Conservation (phyloP, 2,797 vertebrate genomes). For the Gambelia wislizenii region DNA sequence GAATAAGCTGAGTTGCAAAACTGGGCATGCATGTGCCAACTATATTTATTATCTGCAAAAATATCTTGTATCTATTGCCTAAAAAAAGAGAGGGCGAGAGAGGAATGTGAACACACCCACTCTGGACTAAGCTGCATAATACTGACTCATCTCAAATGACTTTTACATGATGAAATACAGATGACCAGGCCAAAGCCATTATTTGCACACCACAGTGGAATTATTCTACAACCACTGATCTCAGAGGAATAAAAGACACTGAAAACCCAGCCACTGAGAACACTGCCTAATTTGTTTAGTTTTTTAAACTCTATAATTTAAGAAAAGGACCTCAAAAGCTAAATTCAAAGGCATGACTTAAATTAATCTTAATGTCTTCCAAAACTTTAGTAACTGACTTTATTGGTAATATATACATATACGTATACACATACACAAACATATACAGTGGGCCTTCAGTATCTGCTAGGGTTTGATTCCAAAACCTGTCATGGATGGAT, state of each 20-base stretch:
- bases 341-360: neutral
- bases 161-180: slow-evolving; percentile 5
- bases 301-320: neutral
- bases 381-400: neutral
- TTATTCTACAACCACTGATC: neutral
- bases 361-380: neutral
- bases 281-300: neutral
- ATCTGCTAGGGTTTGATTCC: no score
- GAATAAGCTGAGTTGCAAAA: neutral
- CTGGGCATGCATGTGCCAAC: neutral
- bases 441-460: no score
- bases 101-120: neutral
- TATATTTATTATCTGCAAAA: neutral
- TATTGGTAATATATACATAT: neutral
- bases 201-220: slow-evolving; percentile 6
- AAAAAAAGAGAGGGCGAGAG: no score
- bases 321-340: neutral
- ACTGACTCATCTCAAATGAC: neutral
- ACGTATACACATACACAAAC: no score
- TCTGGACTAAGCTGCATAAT: slow-evolving; percentile 26
- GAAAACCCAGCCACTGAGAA: neutral
- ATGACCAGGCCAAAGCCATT: neutral
- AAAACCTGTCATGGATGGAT: no score
- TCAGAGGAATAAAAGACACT: neutral
- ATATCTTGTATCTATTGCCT: neutral